Percentiles rank a stretch among this genome's conserved stretches.
Conservation (phyloP, 1,140 invertebrate genomes). For the Zaprionus ornatus region DNA sequence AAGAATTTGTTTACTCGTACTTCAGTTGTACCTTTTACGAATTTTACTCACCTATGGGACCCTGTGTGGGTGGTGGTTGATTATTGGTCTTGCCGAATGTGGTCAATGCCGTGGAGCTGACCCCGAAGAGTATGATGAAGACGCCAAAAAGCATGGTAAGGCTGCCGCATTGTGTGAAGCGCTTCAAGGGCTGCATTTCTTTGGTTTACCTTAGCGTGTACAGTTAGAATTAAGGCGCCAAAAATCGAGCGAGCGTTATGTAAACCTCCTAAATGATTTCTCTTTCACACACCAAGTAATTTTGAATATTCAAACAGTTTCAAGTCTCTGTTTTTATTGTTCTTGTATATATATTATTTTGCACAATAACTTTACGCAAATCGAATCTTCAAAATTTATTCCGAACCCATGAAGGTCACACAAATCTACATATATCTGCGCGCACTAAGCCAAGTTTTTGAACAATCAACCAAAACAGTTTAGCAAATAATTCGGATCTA, state of each 20-base stretch:
- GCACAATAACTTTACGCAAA: slow-evolving; percentile 47
- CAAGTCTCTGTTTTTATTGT: background rate
- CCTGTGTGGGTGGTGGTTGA: slow-evolving; percentile 86
- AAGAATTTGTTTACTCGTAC: slow-evolving; percentile 40
- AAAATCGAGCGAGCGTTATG: slow-evolving; percentile 38
- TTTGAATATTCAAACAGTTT: background rate
- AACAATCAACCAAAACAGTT: background rate
- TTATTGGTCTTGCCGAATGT: slow-evolving; percentile 88
- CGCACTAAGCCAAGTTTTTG: background rate
- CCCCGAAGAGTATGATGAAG: slow-evolving; percentile 82
- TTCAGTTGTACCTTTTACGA: slow-evolving; percentile 3
- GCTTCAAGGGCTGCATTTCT: slow-evolving; percentile 82
- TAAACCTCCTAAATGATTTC: slow-evolving; percentile 30
- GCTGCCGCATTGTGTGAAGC: slow-evolving; percentile 83
- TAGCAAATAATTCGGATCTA: background rate
- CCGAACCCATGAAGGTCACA: background rate
- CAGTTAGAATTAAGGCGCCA: slow-evolving; percentile 8
- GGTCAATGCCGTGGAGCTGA: slow-evolving; percentile 86
- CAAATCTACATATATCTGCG: background rate
- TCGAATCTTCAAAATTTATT: background rate
- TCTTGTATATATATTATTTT: background rate
- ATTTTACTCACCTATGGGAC: slow-evolving; percentile 84
- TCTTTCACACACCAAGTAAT: slow-evolving; percentile 50
- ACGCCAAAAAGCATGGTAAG: slow-evolving; percentile 83
- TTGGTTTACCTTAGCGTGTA: slow-evolving; percentile 10